Percentiles rank a stretch among this genome's conserved stretches.
phyloP scores from a whole-genome alignment of 30 jellyfish, hydroid and myxozoan genomes.

The Cassiopea andromeda region DNA sequence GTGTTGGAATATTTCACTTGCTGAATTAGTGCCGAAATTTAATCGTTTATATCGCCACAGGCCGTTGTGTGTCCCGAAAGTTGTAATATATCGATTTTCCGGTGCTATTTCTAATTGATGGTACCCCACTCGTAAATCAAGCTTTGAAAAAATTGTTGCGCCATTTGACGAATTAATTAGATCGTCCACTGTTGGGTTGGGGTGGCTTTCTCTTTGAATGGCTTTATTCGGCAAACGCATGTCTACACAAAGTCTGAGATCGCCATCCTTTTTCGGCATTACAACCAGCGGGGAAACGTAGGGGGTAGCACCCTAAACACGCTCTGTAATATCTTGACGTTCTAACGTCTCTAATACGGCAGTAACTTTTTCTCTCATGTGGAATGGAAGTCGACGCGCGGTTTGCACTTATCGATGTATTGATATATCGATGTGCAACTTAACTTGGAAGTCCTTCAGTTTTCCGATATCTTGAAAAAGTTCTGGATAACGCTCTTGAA shows the following conservation, averaged over 20 bases:
- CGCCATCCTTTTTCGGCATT: conserved; percentile 24
- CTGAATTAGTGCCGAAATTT: too few species aligned
- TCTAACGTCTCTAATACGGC: conserved; percentile 13
- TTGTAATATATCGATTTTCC: too few species aligned
- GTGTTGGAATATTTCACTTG: too few species aligned
- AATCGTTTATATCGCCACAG: too few species aligned
- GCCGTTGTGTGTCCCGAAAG: too few species aligned
- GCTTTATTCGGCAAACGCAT: conserved; percentile 31
- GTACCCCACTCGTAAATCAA: too few species aligned
- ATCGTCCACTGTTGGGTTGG: conserved; percentile 21
- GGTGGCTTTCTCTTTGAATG: conserved; percentile 24
- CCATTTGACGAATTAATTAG: conserved; percentile 15
- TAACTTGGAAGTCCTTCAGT: not conserved
- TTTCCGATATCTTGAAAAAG: conserved; percentile 14
- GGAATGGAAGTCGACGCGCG: conserved; percentile 38
- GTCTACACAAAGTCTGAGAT: conserved; percentile 19
- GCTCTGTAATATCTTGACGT: conserved; percentile 6
- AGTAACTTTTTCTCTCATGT: conserved; percentile 17
- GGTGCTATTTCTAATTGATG: too few species aligned
- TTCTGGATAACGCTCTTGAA: too few species aligned
- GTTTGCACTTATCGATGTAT: conserved; percentile 27
- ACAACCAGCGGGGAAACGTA: conserved; percentile 24
- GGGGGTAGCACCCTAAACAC: conserved; percentile 27
- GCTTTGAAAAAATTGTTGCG: too few species aligned
- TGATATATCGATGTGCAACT: not conserved